phyloP scores from a whole-genome alignment of 1,140 invertebrate genomes.

The Drosophila nannoptera region DNA sequence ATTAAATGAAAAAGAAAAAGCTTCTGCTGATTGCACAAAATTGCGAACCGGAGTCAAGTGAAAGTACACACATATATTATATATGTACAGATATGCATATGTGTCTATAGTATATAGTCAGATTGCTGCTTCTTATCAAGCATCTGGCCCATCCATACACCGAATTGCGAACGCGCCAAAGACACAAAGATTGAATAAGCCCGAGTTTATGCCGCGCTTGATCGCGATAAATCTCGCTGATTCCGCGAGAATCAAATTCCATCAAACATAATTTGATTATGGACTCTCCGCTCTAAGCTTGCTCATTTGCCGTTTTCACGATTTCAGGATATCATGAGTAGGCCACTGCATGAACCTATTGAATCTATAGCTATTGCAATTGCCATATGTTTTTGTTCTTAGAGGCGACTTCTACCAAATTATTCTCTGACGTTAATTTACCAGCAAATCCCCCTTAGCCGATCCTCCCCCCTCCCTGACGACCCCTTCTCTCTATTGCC shows the following conservation, averaged over 20 bases:
- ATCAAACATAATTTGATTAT: not conserved
- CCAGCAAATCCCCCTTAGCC: slow-evolving; percentile 7
- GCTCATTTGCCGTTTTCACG: too few species aligned
- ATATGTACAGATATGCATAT: slow-evolving; percentile 2
- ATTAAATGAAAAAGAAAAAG: not conserved
- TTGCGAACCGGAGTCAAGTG: slow-evolving; percentile 15
- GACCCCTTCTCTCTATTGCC: slow-evolving; percentile 12
- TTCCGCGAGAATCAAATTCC: too few species aligned
- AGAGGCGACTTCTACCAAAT: not conserved
- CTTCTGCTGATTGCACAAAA: slow-evolving; percentile 28
- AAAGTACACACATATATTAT: slow-evolving; percentile 19
- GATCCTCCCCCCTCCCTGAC: too few species aligned
- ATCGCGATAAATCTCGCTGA: not conserved
- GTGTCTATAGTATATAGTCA: not conserved
- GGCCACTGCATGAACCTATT: not conserved
- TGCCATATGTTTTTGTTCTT: slow-evolving; percentile 19
- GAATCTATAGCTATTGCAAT: not conserved
- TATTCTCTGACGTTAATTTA: slow-evolving; percentile 33
- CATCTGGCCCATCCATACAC: slow-evolving; percentile 14
- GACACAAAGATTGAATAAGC: not conserved
- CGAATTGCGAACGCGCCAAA: slow-evolving; percentile 14
- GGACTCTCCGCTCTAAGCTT: too few species aligned
- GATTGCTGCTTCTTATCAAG: slow-evolving; percentile 26
- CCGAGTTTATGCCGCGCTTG: slow-evolving; percentile 5
- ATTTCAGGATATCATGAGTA: not conserved